Percentiles rank a stretch among this genome's conserved stretches.
Conservation (phyloP, 2,113 vertebrate genomes). For the Urocynchramus pylzowi region DNA sequence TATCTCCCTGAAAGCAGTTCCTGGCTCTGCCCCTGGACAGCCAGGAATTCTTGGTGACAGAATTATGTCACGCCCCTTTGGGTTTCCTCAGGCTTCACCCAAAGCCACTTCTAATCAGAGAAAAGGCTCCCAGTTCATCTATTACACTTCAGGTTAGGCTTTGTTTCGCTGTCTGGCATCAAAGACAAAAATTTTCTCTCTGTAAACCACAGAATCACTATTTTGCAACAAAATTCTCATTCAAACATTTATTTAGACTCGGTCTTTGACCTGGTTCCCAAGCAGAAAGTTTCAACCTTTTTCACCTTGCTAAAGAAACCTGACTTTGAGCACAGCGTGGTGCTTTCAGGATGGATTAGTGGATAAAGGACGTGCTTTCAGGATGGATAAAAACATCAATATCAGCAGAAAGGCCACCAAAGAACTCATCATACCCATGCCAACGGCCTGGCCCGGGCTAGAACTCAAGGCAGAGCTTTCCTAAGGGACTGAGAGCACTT, state of each 20-base stretch:
- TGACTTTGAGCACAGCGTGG: background rate
- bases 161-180: background rate
- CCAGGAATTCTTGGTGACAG: constrained; percentile 12
- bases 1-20: background rate
- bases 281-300: background rate
- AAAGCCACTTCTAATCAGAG: background rate
- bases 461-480: background rate
- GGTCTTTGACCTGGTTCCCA: background rate
- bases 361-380: background rate
- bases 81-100: background rate
- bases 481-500: background rate
- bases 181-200: background rate
- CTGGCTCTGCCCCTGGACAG: background rate
- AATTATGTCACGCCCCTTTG: background rate
- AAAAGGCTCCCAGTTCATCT: background rate
- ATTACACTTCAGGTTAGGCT: background rate
- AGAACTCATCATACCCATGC: fast-evolving
- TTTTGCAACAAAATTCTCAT: background rate
- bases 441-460: background rate
- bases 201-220: background rate
- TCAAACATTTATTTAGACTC: background rate
- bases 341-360: background rate
- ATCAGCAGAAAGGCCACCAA: background rate
- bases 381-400: background rate
- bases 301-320: background rate